These are phyloP conservation scores for Rhysida immarginata DNA, from an alignment of 1,140 invertebrate genomes.

Conservation along the genomic window DNA sequence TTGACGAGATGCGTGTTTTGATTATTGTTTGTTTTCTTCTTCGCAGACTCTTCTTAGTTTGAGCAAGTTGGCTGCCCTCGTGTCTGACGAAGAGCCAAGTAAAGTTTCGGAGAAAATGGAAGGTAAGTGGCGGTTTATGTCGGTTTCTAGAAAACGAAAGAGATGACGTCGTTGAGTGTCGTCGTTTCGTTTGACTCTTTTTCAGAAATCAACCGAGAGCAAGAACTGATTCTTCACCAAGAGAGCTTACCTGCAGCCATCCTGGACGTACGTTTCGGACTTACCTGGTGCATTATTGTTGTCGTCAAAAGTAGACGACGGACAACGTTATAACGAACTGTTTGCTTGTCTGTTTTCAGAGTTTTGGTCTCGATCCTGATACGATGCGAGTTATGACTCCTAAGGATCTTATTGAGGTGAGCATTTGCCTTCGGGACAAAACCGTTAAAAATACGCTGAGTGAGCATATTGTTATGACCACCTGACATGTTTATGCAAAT, in stretches of 20 bases:
- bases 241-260: slow-evolving; percentile 48
- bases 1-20: no score
- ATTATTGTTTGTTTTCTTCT: slow-evolving; percentile 7
- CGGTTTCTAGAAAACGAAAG: no score
- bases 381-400: slow-evolving; percentile 52
- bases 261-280: slow-evolving; percentile 34
- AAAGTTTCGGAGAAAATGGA: slow-evolving; percentile 19
- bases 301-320: no score
- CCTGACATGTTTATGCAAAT: no score
- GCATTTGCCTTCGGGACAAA: no score
- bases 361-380: slow-evolving; percentile 47
- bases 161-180: neutral
- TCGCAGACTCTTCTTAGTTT: slow-evolving; percentile 32
- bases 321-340: no score
- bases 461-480: no score
- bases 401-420: slow-evolving; percentile 51
- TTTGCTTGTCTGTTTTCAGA: no score
- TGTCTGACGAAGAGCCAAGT: slow-evolving; percentile 19
- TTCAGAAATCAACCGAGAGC: slow-evolving; percentile 39
- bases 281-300: no score
- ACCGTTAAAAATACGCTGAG: no score
- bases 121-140: no score
- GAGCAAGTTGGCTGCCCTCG: slow-evolving; percentile 30
- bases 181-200: slow-evolving; percentile 14
- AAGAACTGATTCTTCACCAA: slow-evolving; percentile 51